Evolutionary conservation across 2,113 vertebrate species (phyloP).

Genomic region (Nothobranchius furzeri): DNA sequence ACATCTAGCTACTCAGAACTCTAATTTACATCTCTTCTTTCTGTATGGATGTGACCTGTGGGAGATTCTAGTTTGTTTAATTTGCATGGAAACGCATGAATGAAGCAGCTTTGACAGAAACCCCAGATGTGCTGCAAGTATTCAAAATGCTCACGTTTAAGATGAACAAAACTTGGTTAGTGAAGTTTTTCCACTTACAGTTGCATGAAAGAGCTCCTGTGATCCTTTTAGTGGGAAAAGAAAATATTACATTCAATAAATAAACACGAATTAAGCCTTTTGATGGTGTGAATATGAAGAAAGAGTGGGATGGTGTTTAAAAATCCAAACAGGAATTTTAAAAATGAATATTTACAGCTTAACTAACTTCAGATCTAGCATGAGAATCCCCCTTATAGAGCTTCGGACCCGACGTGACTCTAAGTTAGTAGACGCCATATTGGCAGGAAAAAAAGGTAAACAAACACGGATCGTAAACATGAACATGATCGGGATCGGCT

Average conservation of each 20-base stretch:
- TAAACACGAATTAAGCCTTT: not conserved
- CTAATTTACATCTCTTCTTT: constrained; percentile 11
- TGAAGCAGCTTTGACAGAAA: not conserved
- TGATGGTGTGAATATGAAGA: not conserved
- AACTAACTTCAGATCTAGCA: no score
- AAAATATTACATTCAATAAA: not conserved
- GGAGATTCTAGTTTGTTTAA: constrained; percentile 1
- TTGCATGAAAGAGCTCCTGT: no score
- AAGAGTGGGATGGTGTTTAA: not conserved
- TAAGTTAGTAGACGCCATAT: no score
- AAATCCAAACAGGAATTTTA: no score
- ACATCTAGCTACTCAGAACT: constrained; percentile 2
- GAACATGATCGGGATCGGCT: no score
- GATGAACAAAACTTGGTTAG: not conserved
- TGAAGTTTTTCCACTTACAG: not conserved
- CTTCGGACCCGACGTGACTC: no score
- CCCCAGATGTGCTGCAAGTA: not conserved
- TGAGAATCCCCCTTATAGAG: no score
- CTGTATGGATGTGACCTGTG: constrained; percentile 1
- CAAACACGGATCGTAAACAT: no score
- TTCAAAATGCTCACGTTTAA: not conserved
- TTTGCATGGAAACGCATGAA: constrained; percentile 3
- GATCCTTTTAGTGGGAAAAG: no score
- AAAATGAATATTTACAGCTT: no score
- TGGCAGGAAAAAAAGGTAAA: no score